Evolutionary conservation across 1,140 invertebrate species (phyloP), one percentile per base, ranked within the genome.

Genomic region (Argopecten irradians): DNA sequence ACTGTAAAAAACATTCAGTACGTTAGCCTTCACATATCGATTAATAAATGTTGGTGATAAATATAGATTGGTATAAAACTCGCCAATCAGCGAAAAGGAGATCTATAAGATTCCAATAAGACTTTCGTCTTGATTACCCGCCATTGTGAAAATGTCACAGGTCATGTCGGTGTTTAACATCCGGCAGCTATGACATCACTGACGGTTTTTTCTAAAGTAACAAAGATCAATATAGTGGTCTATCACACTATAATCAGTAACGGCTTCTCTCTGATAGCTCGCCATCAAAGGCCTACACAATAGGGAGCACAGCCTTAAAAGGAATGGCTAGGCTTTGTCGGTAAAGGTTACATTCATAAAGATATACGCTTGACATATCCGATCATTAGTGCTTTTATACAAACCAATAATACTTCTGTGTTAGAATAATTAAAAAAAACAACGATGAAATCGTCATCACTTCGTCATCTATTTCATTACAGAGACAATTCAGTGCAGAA

Each of bases 171-270:
- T 16, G 55, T 71, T 71, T 71, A n/a, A 71, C 55, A 71, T 71
- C 55, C 55, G 55, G 5, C 55, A 28, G 55, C n/a, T 28, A 71
- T 71, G 28, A 71, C 55, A 71, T 71, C 55, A 28, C n/a, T 71
- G 43, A 13, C n/a, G 13, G 8, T 28, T 71, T 71, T 71, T 71
- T 71, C 55, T 71, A 28, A 8, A 16, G 55, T 71, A 71, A 71
- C n/a, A 13, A 13, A 46, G 28, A 71, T 71, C 55, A 71, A 71
- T 71, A 71, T 1, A 28, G n/a, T 71, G 55, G 55, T 28, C 55
- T 71, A 71, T 71, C 55, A 71, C n/a, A 28, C 55, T 71, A 71
- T 71, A 71, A 22, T 71, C 28, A 71, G 55, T 71, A 71, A n/a
- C n/a, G 55, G n/a, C n/a, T 71, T n/a, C 55, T 71, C 28, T 71